These are phyloP conservation scores for Ptychodera flava DNA, from an alignment of 35 echinoderm and acorn worm genomes.

Conservation along the genomic window DNA sequence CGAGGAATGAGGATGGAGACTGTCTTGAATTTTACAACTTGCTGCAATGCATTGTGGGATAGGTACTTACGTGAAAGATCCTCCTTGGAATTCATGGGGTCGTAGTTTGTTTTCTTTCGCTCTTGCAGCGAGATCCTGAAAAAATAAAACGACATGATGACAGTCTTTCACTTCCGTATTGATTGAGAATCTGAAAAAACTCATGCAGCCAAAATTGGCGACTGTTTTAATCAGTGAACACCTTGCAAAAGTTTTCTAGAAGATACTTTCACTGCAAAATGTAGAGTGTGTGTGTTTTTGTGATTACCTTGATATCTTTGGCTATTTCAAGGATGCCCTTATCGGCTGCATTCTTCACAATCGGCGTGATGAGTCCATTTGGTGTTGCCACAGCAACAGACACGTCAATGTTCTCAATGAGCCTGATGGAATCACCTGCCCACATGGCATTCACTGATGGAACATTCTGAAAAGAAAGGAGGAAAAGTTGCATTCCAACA, in stretches of 20 bases:
- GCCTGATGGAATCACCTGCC: constrained; percentile 39
- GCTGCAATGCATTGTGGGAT: too few relatives aligned
- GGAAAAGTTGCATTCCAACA: too few relatives aligned
- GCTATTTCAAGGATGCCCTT: constrained; percentile 69
- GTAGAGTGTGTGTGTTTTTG: too few relatives aligned
- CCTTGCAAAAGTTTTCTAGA: too few relatives aligned
- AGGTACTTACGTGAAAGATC: constrained; percentile 80
- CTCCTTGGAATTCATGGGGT: constrained; percentile 80
- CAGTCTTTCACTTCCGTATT: too few relatives aligned
- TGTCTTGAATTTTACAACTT: too few relatives aligned
- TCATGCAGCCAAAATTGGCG: too few relatives aligned
- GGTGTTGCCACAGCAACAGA: constrained; percentile 97
- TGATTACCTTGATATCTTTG: constrained; percentile 70
- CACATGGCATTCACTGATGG: constrained; percentile 73
- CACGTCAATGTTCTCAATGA: constrained; percentile 52
- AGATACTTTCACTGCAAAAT: too few relatives aligned
- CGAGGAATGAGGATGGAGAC: too few relatives aligned
- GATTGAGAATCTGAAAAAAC: too few relatives aligned
- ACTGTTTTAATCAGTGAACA: too few relatives aligned
- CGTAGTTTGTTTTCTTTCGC: constrained; percentile 61
- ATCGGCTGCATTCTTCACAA: constrained; percentile 52
- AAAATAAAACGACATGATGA: constrained; percentile 6
- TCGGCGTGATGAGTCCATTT: constrained; percentile 90
- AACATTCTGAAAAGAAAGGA: constrained; percentile 44
- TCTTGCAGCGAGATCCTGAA: constrained; percentile 70